phyloP scores from a whole-genome alignment of 2,797 vertebrate genomes.

The Falco biarmicus region DNA sequence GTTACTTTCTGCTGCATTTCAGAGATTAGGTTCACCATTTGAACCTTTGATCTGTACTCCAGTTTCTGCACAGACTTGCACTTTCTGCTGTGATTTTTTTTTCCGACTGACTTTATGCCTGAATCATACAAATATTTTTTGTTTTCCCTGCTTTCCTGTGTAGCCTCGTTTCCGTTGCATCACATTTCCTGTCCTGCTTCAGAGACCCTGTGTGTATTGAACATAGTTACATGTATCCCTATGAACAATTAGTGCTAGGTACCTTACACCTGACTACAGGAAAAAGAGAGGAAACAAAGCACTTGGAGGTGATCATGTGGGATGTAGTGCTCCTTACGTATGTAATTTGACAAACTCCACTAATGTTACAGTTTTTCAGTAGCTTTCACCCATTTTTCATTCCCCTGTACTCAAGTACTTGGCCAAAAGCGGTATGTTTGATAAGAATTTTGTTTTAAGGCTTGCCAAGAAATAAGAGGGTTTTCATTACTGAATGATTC shows the following conservation, averaged over 20 bases:
- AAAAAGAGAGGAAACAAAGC: background rate
- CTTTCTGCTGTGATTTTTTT: background rate
- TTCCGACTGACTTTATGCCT: background rate
- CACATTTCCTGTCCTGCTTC: background rate
- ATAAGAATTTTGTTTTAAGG: slow-evolving; percentile 26
- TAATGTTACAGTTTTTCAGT: background rate
- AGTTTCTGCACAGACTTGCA: background rate
- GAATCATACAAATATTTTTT: background rate
- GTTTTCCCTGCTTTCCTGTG: background rate
- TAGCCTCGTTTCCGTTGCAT: background rate
- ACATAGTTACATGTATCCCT: background rate
- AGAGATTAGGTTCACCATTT: background rate
- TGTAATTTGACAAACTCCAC: background rate
- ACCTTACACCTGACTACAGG: background rate
- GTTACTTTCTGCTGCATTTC: background rate
- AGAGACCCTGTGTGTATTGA: background rate
- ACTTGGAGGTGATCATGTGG: background rate
- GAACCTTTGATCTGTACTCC: background rate
- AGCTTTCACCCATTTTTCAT: background rate
- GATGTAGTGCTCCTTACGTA: background rate
- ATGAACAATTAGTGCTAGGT: background rate
- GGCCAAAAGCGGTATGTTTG: slow-evolving; percentile 17
- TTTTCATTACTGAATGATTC: slow-evolving; percentile 56
- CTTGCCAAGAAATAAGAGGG: slow-evolving; percentile 18
- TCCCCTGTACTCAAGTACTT: background rate